A percentile compares a stretch with the other conserved stretches of the same genome.
phyloP scores from a whole-genome alignment of 2,888 invertebrate genomes.

The Hypomecis atomaria region DNA sequence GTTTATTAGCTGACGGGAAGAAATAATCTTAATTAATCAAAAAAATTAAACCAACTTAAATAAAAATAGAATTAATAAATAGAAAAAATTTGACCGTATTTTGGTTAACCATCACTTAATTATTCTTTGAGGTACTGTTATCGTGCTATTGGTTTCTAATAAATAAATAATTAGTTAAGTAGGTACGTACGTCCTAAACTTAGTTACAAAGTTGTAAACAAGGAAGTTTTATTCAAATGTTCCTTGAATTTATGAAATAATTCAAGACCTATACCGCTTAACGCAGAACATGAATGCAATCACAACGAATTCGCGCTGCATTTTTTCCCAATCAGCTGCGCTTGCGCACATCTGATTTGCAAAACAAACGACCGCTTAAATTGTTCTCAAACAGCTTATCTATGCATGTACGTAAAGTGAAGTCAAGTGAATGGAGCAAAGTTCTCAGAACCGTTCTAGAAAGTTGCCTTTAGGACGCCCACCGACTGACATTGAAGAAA shows the following conservation, averaged over 20 bases:
- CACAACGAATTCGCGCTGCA: conserved; percentile 27
- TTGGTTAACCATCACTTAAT: no score
- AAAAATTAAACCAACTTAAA: no score
- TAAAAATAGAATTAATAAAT: no score
- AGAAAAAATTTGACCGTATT: no score
- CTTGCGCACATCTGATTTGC: conserved; percentile 35
- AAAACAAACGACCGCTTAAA: conserved; percentile 38
- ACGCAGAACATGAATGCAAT: conserved; percentile 14
- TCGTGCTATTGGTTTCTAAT: no score
- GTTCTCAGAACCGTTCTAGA: conserved; percentile 54
- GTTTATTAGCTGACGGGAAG: no score
- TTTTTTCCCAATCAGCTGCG: conserved; percentile 34
- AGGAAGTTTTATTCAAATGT: no score
- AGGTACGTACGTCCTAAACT: no score
- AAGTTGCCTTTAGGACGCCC: conserved; percentile 56
- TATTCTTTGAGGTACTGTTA: no score
- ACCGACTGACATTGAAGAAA: conserved; percentile 41
- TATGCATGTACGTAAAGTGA: conserved; percentile 25
- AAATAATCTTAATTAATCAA: no score
- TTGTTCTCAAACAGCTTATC: conserved; percentile 35
- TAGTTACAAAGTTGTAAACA: no score
- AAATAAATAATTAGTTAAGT: background rate
- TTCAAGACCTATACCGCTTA: background rate
- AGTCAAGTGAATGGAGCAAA: conserved; percentile 32
- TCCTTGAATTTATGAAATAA: no score